Base-by-base conservation (phyloP, 1,140 invertebrate genomes). In the Drosophila elegans region DNA sequence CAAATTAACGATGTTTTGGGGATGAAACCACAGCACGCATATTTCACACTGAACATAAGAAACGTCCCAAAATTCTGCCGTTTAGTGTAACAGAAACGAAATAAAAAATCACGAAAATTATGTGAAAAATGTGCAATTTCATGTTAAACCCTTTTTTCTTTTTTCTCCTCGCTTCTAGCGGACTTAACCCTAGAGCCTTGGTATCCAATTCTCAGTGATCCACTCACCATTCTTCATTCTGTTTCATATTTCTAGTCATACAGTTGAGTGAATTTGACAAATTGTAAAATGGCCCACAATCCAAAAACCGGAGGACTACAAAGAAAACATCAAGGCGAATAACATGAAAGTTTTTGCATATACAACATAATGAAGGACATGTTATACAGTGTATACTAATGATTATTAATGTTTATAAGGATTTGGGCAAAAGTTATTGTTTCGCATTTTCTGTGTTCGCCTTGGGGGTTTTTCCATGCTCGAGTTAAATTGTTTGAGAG, bases 51-150 rank as follows among this genome's bases (percentile, higher is more conserved):
- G 7, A 44, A 27, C 39, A 34, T 34, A 63, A 66, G 51, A 73
- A 63, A 42, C 71, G 60, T 80, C 81, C 77, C 73, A 74, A 85
- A 85, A 85, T 85, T 80, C 67, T 74, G 59, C 61, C 62, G 76
- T 73, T 77, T 68, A 72, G 76, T 54, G 67, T 60, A 60, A 72
- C 49, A 9, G 39, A 59, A 68, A 51, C 42, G 61, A 67, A 29
- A 21, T 45, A 69, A 72, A 42, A 60, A 72, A 78, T 53, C 71
- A 27, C 21, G 34, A 36, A 89, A 83, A 88, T 89, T 60, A 80
- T 89, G 79, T 83, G 76, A 89, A 89, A 88, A 84, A 88, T 89
- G 76, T 89, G 84, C 84, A 78, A 89, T 89, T 89, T 88, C 80
- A 88, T 84, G 80, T 84, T 75, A 42, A 71, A 48, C 64, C 75